Percentiles rank a stretch among this genome's conserved stretches.
Conservation (phyloP, 2,113 vertebrate species). For the Mastomys coucha region DNA sequence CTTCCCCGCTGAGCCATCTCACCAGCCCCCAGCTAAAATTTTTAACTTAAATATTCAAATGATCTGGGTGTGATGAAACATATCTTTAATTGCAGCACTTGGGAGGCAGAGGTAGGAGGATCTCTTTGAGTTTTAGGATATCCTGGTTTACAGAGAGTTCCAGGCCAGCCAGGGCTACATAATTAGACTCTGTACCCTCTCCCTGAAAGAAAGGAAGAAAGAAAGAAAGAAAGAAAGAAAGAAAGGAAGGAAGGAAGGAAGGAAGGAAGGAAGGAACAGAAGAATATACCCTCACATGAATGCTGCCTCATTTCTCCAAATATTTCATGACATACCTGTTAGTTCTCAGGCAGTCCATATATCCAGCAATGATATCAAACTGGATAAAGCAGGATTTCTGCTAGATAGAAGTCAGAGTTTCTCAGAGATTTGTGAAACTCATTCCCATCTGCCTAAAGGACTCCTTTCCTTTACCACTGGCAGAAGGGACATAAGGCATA, state of each 20-base stretch:
- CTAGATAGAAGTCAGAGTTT: not conserved
- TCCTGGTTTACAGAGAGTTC: not conserved
- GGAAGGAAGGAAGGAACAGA: accelerated
- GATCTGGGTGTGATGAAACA: not conserved
- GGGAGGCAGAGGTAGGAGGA: not conserved
- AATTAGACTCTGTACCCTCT: not conserved
- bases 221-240: not conserved
- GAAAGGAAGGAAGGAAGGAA: not conserved
- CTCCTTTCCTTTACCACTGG: not conserved
- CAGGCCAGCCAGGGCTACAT: not conserved
- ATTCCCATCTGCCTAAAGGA: not conserved
- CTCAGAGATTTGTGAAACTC: not conserved
- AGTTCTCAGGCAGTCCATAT: not conserved
- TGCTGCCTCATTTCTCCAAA: constrained; percentile 21
- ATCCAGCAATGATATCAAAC: not conserved
- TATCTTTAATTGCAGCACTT: not conserved
- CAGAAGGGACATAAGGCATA: not conserved
- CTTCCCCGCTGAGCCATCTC: too few relatives aligned
- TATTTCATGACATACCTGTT: not conserved
- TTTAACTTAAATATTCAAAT: constrained; percentile 18
- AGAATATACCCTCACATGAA: not conserved
- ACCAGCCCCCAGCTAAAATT: too few relatives aligned
- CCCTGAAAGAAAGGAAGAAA: not conserved
- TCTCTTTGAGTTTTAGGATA: not conserved
- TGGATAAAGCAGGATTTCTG: not conserved